Percentiles rank a stretch among this genome's conserved stretches.
Conservation (phyloP, 2,797 vertebrate genomes). For the Acanthurus lineatus region DNA sequence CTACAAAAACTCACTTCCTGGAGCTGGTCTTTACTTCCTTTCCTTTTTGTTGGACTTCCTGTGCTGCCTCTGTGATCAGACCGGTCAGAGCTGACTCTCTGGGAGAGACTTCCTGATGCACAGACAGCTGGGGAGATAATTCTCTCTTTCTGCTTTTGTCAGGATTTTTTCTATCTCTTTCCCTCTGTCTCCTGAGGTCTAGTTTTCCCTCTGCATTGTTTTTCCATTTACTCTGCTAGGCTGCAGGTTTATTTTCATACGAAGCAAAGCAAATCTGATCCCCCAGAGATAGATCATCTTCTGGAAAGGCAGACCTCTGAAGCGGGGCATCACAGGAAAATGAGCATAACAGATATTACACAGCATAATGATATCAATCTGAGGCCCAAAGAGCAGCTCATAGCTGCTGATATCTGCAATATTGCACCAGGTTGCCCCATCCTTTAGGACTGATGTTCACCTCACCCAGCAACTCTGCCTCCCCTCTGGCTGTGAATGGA, state of each 20-base stretch:
- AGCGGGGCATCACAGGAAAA: constrained; percentile 55
- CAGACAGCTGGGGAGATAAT: constrained; percentile 87
- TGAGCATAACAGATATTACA: constrained; percentile 50
- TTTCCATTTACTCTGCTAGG: constrained; percentile 69
- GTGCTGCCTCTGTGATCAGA: constrained; percentile 84
- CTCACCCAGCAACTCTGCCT: constrained; percentile 60
- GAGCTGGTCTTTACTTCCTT: constrained; percentile 86
- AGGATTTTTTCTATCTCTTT: constrained; percentile 70
- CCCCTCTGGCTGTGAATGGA: constrained; percentile 60
- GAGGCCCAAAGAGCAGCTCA: constrained; percentile 10
- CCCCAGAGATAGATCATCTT: constrained; percentile 57
- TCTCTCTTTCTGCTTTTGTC: constrained; percentile 84
- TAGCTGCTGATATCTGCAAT: constrained; percentile 44
- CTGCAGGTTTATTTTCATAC: constrained; percentile 70
- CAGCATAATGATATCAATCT: constrained; percentile 38
- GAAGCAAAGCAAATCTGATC: constrained; percentile 51
- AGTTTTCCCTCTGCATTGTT: constrained; percentile 58
- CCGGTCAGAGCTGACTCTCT: constrained; percentile 79
- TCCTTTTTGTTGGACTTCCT: constrained; percentile 88
- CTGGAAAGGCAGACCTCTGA: constrained; percentile 37
- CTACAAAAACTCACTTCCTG: constrained; percentile 86
- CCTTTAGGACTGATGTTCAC: constrained; percentile 49
- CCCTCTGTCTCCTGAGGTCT: constrained; percentile 62
- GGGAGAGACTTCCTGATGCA: constrained; percentile 86
- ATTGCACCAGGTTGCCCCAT: constrained; percentile 44